Conservation (phyloP, 2,888 invertebrate species). For the Tillus elongatus region DNA sequence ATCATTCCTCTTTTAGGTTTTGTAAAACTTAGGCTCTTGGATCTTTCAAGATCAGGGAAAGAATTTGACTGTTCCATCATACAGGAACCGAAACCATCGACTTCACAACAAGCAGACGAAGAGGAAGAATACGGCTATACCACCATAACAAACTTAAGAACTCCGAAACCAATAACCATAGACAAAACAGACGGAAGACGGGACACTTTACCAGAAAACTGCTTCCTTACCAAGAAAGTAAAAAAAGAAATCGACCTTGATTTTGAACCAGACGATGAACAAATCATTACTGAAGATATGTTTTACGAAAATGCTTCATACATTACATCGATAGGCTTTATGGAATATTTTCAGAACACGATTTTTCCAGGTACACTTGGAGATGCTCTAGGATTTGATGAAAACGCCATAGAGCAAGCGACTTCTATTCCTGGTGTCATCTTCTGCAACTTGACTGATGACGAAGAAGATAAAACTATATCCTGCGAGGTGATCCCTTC, state of each 20-base stretch:
- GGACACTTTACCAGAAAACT: slow-evolving; percentile 47
- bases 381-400: slow-evolving; percentile 48
- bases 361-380: slow-evolving; percentile 55
- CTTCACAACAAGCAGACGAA: too few species aligned
- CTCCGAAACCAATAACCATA: slow-evolving; percentile 48
- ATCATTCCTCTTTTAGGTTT: too few species aligned
- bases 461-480: slow-evolving; percentile 39
- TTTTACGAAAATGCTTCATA: slow-evolving; percentile 39
- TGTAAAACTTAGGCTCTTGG: too few species aligned
- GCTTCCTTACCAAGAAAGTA: slow-evolving; percentile 44
- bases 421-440: slow-evolving; percentile 58
- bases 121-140: slow-evolving; percentile 45
- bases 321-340: slow-evolving; percentile 58
- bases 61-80: too few species aligned
- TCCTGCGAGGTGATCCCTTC: slow-evolving; percentile 63
- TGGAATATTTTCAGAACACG: slow-evolving; percentile 55
- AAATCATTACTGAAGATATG: slow-evolving; percentile 24
- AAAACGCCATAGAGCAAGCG: slow-evolving; percentile 46
- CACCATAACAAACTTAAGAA: slow-evolving; percentile 51
- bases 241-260: slow-evolving; percentile 14
- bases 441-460: slow-evolving; percentile 43
- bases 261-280: slow-evolving; percentile 14
- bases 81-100: too few species aligned
- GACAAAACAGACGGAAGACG: slow-evolving; percentile 38
- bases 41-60: too few species aligned